Base-by-base conservation (phyloP, 2,797 vertebrate species). In the Eptatretus atami region DNA sequence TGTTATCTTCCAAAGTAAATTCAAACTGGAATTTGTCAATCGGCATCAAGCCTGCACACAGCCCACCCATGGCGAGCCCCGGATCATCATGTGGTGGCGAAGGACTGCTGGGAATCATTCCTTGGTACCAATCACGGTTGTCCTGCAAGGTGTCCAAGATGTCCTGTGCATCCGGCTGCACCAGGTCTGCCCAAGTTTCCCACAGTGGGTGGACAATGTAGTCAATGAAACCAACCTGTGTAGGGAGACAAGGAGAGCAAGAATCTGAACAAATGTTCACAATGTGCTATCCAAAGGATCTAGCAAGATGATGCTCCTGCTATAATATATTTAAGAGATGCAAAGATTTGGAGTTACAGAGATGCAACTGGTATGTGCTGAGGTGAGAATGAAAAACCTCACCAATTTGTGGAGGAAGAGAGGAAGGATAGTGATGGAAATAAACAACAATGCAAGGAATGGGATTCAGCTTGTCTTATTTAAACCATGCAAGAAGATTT, bases 111-210 rank as follows among this genome's bases (percentile, higher is more conserved):
- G 81, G 82, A 25, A 86, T 84, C 67, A 80, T 84, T 63, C 80
- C 82, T 71, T 86, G 83, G 73, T 92, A 92, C 84, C 84, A 92
- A 75, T 85, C 81, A 69, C 84, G 75, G 77, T 92, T 92, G 75
- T 87, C 83, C 70, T 88, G 83, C 67, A 92, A 70, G 1, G 82
- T 82, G 72, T 88, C 84, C 69, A 92, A 70, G 72, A 86, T 86
- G 65, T 88, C 84, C 74, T 86, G 86, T 66, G 84, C 86, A 1
- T 87, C 84, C 0, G 86, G 86, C 66, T 86, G 81, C 67, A 92
- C 86, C 53, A 92, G 74, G 72, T 92, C 86, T 1, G 82, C 81
- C 86, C 86, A 92, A 1, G 86, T 87, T 74, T 92, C 86, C 86
- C 86, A 90, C 69, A 92, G 68, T 0, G 86, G 86, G 68, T 87